Conservation (phyloP, 2,797 vertebrate genomes). For the Synaphobranchus kaupii region DNA sequence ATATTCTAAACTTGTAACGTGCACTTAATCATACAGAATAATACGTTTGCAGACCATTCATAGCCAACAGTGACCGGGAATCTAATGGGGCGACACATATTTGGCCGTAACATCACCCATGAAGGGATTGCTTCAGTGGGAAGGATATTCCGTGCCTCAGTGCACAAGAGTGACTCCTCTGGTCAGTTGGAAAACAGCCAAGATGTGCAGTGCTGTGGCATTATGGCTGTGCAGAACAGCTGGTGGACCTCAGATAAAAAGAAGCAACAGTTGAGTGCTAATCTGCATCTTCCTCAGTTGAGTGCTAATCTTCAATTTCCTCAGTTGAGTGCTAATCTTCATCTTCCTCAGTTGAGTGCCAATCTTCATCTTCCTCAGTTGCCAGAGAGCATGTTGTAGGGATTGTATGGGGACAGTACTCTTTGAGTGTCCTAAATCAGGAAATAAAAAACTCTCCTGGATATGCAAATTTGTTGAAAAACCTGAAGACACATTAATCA, state of each 20-base stretch:
- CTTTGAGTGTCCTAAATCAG: neutral
- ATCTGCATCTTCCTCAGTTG: neutral
- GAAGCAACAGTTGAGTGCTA: neutral
- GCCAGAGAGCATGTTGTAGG: neutral
- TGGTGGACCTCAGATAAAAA: neutral
- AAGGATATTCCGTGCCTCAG: neutral
- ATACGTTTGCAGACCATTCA: neutral
- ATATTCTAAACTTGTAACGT: constrained; percentile 1
- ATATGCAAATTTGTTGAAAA: neutral
- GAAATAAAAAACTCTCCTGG: neutral
- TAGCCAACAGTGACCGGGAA: neutral
- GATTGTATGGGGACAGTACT: neutral
- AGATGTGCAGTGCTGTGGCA: neutral
- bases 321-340: neutral
- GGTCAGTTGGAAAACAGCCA: neutral
- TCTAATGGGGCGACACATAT: neutral
- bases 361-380: neutral
- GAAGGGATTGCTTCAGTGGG: neutral
- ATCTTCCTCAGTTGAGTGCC: neutral
- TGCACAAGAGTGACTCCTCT: constrained; percentile 5
- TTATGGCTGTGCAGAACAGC: neutral
- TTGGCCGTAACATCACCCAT: neutral
- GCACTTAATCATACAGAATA: neutral
- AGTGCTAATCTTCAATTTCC: neutral
- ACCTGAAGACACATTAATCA: neutral